Percentiles rank a stretch among this genome's conserved stretches.
phyloP scores from a whole-genome alignment of 2,797 vertebrate species.

The Gambusia yucatana region DNA sequence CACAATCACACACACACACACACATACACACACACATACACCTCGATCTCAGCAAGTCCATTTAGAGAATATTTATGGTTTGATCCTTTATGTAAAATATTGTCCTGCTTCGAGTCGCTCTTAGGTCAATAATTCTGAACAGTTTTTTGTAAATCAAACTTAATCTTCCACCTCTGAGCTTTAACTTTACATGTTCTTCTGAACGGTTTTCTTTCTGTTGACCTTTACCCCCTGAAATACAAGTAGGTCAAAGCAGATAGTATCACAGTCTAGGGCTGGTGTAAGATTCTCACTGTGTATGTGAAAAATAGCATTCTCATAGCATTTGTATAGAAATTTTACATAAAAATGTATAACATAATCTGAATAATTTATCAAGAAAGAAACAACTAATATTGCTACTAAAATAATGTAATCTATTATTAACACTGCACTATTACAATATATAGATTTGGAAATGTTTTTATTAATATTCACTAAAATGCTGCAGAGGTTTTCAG shows the following conservation, averaged over 20 bases:
- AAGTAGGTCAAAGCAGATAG: not conserved
- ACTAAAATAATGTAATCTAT: not conserved
- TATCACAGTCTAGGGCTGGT: not conserved
- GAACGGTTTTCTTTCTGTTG: not conserved
- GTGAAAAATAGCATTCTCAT: not conserved
- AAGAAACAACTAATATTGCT: not conserved
- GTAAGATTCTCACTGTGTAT: not conserved
- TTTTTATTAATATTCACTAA: not conserved
- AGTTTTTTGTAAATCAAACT: not conserved
- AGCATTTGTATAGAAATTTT: no score
- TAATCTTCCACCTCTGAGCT: not conserved
- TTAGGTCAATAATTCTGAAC: not conserved
- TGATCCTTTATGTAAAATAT: not conserved
- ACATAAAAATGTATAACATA: not conserved
- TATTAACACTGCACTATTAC: not conserved
- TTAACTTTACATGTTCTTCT: not conserved
- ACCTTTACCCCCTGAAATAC: not conserved
- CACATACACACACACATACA: constrained; percentile 8
- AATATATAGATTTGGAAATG: not conserved
- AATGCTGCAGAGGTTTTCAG: no score
- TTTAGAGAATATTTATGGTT: not conserved
- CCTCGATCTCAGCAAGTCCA: no score
- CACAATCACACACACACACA: constrained; percentile 17
- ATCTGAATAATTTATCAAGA: not conserved
- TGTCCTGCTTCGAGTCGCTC: not conserved